Percentiles rank a stretch among this genome's conserved stretches.
These are phyloP conservation scores for Furcula furcula DNA, from an alignment of 2,888 invertebrate genomes.

Conservation along the genomic window DNA sequence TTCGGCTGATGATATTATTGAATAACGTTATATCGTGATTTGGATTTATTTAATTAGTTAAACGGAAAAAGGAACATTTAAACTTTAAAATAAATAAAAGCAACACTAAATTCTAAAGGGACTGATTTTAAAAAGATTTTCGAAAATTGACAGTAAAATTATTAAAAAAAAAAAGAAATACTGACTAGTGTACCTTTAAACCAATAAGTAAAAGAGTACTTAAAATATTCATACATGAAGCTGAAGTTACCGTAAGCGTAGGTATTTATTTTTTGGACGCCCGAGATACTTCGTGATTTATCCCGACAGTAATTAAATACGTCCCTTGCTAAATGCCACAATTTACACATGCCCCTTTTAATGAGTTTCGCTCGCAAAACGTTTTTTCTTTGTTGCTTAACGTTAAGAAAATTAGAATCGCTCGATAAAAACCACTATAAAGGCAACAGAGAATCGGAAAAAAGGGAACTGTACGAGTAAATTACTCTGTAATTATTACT, in stretches of 20 bases:
- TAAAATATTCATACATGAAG: constrained; percentile 18
- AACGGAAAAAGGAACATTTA: too few species aligned
- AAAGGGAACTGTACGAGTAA: constrained; percentile 5
- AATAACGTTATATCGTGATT: too few species aligned
- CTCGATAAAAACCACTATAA: background rate
- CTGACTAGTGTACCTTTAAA: constrained; percentile 9
- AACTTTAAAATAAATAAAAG: too few species aligned
- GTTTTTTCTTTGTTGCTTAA: background rate
- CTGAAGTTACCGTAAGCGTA: constrained; percentile 1
- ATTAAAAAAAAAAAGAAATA: too few species aligned
- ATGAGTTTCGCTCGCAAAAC: constrained; percentile 11
- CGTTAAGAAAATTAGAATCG: too few species aligned
- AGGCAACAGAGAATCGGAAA: constrained; percentile 3
- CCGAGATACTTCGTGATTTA: constrained; percentile 29
- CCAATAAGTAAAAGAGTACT: constrained; percentile 12
- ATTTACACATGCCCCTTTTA: constrained; percentile 25
- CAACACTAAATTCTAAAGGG: too few species aligned
- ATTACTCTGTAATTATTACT: too few species aligned
- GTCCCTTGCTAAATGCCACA: constrained; percentile 25
- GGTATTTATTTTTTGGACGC: constrained; percentile 12
- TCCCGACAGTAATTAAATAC: constrained; percentile 33
- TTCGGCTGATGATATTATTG: too few species aligned
- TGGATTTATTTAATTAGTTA: too few species aligned
- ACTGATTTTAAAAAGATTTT: too few species aligned
- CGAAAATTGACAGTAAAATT: too few species aligned